A percentile compares a stretch with the other conserved stretches of the same genome.
phyloP scores from a whole-genome alignment of 2,888 invertebrate genomes.

The Corbicula japonica region DNA sequence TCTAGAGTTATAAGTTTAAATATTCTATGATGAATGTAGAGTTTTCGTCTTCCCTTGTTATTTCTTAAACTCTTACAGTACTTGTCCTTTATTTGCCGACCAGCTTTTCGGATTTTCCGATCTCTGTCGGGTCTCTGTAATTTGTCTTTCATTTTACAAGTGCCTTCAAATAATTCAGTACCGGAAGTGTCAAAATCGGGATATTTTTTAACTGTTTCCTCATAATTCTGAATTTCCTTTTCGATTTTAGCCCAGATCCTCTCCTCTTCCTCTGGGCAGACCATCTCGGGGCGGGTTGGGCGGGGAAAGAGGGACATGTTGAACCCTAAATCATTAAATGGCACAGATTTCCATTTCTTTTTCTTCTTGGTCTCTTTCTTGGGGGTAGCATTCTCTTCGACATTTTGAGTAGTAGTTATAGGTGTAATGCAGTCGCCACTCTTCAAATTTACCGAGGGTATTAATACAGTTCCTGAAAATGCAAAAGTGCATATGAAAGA shows the following conservation, averaged over 20 bases:
- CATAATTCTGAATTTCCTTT: slow-evolving; percentile 51
- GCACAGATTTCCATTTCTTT: slow-evolving; percentile 75
- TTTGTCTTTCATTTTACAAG: slow-evolving; percentile 62
- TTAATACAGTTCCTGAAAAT: no score
- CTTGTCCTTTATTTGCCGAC: slow-evolving; percentile 81
- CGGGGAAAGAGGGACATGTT: slow-evolving; percentile 75
- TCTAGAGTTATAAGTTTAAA: slow-evolving; percentile 73
- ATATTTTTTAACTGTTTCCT: slow-evolving; percentile 60
- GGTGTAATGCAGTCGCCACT: no score
- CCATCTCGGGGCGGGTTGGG: slow-evolving; percentile 47
- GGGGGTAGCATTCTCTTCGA: no score
- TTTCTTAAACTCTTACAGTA: slow-evolving; percentile 76
- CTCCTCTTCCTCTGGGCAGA: slow-evolving; percentile 58
- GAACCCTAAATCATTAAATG: slow-evolving; percentile 71
- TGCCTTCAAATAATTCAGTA: slow-evolving; percentile 52
- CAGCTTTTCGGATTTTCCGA: slow-evolving; percentile 75
- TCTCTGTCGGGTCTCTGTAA: slow-evolving; percentile 69
- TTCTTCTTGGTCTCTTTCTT: slow-evolving; percentile 57
- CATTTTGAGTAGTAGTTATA: no score
- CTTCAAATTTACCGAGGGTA: no score
- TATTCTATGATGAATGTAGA: slow-evolving; percentile 79
- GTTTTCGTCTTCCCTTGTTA: slow-evolving; percentile 73
- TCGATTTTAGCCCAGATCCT: slow-evolving; percentile 51
- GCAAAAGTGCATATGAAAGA: no score
- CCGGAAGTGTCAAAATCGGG: slow-evolving; percentile 48